Conservation (phyloP, 2,113 vertebrate genomes). For the Taxidea taxus region DNA sequence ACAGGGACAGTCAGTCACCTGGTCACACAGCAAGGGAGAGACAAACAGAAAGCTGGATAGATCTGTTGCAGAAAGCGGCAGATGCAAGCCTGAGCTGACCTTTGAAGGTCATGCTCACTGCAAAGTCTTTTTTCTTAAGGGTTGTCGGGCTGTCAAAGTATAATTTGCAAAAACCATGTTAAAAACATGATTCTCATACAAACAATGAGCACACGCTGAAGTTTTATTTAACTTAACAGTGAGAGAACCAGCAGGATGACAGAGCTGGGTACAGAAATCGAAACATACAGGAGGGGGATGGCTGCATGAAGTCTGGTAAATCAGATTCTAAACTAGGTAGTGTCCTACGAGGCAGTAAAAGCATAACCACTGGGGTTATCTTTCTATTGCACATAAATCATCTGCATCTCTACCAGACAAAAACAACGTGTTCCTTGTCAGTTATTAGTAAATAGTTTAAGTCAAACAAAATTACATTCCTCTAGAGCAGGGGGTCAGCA, state of each 20-base stretch:
- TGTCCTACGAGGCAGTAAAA: neutral
- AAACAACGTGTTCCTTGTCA: neutral
- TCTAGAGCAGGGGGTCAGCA: neutral
- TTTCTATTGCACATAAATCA: neutral
- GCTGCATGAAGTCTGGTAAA: neutral
- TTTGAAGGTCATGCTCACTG: neutral
- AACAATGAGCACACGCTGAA: neutral
- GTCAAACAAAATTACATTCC: neutral
- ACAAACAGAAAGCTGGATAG: neutral
- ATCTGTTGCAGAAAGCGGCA: neutral
- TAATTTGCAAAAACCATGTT: neutral
- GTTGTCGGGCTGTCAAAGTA: neutral
- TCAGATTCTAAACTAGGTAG: neutral
- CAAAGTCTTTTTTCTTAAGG: neutral
- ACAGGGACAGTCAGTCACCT: neutral
- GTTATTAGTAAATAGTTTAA: neutral
- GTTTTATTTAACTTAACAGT: neutral
- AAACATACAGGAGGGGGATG: neutral
- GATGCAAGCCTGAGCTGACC: neutral
- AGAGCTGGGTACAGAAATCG: neutral
- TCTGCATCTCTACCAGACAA: neutral
- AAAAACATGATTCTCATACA: conserved; percentile 13
- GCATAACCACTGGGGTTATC: neutral
- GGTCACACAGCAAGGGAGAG: neutral
- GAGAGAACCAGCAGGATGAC: neutral